Evolutionary conservation across 2,888 invertebrate species (phyloP).

Genomic region (Amphiduros pacificus): DNA sequence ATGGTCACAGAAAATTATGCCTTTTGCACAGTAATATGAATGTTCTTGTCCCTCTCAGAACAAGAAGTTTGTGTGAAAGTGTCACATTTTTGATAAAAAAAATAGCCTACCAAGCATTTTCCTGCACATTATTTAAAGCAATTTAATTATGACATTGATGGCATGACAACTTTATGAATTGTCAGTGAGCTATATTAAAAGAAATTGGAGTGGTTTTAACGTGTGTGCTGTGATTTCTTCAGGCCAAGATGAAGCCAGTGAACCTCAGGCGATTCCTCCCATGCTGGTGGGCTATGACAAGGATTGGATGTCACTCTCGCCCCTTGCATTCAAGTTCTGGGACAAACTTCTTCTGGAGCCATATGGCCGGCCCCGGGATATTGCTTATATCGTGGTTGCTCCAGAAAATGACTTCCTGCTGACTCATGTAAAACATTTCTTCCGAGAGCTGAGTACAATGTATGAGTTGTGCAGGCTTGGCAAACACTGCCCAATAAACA

Average conservation of each 20-base stretch:
- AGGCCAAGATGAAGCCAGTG: conserved; percentile 90
- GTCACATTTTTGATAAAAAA: too few relatives aligned
- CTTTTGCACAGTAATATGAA: too few relatives aligned
- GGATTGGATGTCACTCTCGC: conserved; percentile 93
- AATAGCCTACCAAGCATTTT: too few relatives aligned
- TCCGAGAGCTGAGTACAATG: conserved; percentile 87
- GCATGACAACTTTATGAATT: too few relatives aligned
- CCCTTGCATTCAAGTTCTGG: conserved; percentile 92
- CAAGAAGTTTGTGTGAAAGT: too few relatives aligned
- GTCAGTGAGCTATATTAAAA: too few relatives aligned
- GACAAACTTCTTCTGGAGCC: conserved; percentile 96
- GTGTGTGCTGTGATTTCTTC: too few relatives aligned
- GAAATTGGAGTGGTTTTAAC: too few relatives aligned
- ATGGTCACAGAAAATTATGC: too few relatives aligned
- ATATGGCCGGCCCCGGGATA: conserved; percentile 90
- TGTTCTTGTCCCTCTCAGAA: too few relatives aligned
- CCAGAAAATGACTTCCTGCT: conserved; percentile 86
- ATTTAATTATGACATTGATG: too few relatives aligned
- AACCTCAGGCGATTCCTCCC: conserved; percentile 95
- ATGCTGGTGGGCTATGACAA: conserved; percentile 92
- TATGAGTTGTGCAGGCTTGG: conserved; percentile 95
- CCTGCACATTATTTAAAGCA: too few relatives aligned
- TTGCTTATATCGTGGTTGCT: conserved; percentile 91
- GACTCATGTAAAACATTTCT: conserved; percentile 80
- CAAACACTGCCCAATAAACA: conserved; percentile 83